These are phyloP conservation scores for Gambusia holbrooki DNA, from an alignment of 2,113 vertebrate species.

Conservation along the genomic window DNA sequence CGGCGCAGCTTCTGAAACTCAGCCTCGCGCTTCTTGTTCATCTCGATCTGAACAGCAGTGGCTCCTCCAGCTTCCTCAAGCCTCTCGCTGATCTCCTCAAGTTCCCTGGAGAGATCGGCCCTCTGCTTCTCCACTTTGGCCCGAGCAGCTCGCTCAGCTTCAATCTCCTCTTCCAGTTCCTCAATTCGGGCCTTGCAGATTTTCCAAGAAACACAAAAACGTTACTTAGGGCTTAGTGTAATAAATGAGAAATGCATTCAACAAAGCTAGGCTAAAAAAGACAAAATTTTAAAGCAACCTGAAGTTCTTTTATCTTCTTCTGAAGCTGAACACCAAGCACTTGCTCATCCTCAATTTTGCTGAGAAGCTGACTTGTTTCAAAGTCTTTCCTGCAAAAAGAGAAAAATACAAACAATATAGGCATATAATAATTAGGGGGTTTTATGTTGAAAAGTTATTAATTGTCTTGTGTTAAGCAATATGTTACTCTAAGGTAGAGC, in stretches of 20 bases:
- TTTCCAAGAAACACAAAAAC: background rate
- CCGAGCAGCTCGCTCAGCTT: conserved; percentile 84
- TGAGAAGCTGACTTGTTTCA: conserved; percentile 85
- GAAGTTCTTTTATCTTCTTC: conserved; percentile 88
- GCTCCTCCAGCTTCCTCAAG: conserved; percentile 92
- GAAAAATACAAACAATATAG: background rate
- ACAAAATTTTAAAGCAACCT: conserved; percentile 67
- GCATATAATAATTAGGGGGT: background rate
- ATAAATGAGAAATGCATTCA: background rate
- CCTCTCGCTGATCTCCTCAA: conserved; percentile 87
- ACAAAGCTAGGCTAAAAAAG: background rate
- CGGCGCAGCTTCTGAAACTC: conserved; percentile 89
- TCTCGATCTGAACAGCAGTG: conserved; percentile 86
- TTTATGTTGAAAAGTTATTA: background rate
- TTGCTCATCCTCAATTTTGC: conserved; percentile 88
- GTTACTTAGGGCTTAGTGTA: background rate
- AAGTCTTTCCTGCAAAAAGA: conserved; percentile 83
- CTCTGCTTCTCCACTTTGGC: conserved; percentile 89
- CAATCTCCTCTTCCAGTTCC: conserved; percentile 89
- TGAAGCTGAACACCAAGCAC: conserved; percentile 80
- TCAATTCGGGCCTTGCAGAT: conserved; percentile 75
- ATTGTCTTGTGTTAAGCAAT: background rate
- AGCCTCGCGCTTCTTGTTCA: conserved; percentile 93
- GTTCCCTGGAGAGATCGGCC: conserved; percentile 86
- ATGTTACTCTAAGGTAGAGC: background rate